Evolutionary conservation across 30 jellyfish, hydroid and myxozoan species (phyloP).

Genomic region (Aurelia aurita): DNA sequence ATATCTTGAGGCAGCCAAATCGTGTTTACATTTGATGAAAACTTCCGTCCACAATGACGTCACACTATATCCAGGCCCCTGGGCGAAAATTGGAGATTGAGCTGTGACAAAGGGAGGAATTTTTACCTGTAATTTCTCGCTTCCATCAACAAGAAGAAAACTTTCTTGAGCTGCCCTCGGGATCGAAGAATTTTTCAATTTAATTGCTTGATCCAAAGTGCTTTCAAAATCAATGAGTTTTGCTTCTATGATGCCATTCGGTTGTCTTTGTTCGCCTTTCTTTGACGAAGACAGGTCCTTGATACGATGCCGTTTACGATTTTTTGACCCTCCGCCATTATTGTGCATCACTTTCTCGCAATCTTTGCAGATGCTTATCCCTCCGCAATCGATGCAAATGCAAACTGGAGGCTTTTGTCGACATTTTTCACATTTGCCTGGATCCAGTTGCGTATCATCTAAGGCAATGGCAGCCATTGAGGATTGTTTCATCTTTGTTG

Average conservation of each 20-base stretch:
- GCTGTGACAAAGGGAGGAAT: background rate
- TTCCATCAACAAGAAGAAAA: conserved; percentile 83
- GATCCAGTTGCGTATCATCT: conserved; percentile 10
- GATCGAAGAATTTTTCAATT: conserved; percentile 3
- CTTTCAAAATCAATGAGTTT: conserved; percentile 37
- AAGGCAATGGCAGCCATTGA: conserved; percentile 8
- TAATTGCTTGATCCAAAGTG: background rate
- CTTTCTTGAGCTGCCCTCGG: conserved; percentile 42
- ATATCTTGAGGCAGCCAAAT: no score
- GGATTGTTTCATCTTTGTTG: conserved; percentile 48
- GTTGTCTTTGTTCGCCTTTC: conserved; percentile 9
- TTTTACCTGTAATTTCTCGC: conserved; percentile 75
- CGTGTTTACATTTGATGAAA: no score
- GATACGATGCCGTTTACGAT: conserved; percentile 52
- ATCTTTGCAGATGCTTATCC: conserved; percentile 72
- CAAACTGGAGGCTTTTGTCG: conserved; percentile 51
- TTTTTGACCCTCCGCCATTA: conserved; percentile 32
- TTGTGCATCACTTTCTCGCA: conserved; percentile 74
- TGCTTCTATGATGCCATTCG: conserved; percentile 48
- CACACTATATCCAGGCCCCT: no score
- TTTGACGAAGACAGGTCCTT: conserved; percentile 41
- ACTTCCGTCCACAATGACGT: no score
- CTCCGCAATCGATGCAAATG: conserved; percentile 91
- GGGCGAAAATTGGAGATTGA: no score
- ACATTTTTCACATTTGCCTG: conserved; percentile 58